Percentiles rank a stretch among this genome's conserved stretches.
phyloP scores from a whole-genome alignment of 2,113 vertebrate genomes.

The Pelodiscus sinensis region DNA sequence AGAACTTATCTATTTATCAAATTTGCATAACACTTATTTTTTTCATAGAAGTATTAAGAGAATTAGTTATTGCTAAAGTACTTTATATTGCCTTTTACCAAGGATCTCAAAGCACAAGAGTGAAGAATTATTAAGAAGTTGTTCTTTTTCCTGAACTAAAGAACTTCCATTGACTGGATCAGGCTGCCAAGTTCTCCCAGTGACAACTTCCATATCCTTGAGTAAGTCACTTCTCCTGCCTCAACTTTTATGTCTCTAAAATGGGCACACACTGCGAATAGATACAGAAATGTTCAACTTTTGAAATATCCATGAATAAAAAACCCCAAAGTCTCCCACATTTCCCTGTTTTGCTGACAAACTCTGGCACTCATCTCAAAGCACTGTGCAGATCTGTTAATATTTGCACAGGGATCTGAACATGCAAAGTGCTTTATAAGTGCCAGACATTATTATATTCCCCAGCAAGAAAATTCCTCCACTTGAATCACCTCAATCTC shows the following conservation, averaged over 20 bases:
- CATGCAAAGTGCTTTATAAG: background rate
- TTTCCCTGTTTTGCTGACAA: background rate
- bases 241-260: background rate
- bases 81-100: background rate
- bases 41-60: background rate
- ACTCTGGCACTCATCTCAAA: background rate
- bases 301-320: background rate
- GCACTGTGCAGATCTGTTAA: accelerated
- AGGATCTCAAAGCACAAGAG: background rate
- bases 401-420: background rate
- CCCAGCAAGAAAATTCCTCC: background rate
- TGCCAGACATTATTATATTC: background rate
- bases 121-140: background rate
- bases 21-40: background rate
- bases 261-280: background rate
- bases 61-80: background rate
- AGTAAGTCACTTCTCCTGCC: accelerated
- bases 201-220: background rate
- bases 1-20: background rate
- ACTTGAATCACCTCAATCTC: background rate
- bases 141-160: background rate
- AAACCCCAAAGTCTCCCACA: accelerated
- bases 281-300: background rate
- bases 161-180: background rate
- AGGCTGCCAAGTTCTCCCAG: background rate